Percentiles rank a stretch among this genome's conserved stretches.
Conservation (phyloP, 2,113 vertebrate species). For the Tonatia bakeri region DNA sequence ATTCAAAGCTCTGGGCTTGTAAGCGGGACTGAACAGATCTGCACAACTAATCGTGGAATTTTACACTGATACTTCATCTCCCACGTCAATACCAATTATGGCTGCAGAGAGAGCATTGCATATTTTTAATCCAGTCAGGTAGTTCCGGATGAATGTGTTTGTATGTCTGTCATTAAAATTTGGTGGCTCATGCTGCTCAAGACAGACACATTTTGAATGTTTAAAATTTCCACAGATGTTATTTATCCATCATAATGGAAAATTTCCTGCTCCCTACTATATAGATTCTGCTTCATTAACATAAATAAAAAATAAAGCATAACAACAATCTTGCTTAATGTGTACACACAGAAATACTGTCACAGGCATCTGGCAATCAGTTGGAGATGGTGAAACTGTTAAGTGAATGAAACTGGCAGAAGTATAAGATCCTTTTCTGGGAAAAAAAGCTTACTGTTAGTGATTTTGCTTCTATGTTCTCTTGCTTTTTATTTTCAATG, state of each 20-base stretch:
- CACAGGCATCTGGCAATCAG: conserved; percentile 56
- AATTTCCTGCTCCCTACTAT: conserved; percentile 47
- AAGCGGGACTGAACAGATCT: conserved; percentile 62
- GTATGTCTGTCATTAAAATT: conserved; percentile 64
- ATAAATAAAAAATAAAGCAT: conserved; percentile 74
- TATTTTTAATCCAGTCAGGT: conserved; percentile 69
- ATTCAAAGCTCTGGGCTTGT: conserved; percentile 66
- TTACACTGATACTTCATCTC: conserved; percentile 63
- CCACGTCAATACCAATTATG: conserved; percentile 65
- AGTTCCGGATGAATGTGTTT: conserved; percentile 59
- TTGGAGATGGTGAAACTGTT: conserved; percentile 37
- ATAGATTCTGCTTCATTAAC: conserved; percentile 64
- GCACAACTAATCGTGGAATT: conserved; percentile 65
- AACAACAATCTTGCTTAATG: conserved; percentile 64
- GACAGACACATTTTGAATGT: conserved; percentile 65
- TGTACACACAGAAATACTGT: conserved; percentile 67
- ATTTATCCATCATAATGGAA: conserved; percentile 63
- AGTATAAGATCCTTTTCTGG: neutral
- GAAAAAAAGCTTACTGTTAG: neutral
- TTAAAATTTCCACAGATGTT: conserved; percentile 70
- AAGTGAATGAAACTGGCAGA: conserved; percentile 9
- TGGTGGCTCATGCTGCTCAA: conserved; percentile 48
- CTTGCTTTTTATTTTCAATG: neutral
- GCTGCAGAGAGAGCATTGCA: neutral
- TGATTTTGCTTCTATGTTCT: neutral